Base-by-base conservation (phyloP, 2,888 invertebrate species). In the Gymnosoma rotundatum region DNA sequence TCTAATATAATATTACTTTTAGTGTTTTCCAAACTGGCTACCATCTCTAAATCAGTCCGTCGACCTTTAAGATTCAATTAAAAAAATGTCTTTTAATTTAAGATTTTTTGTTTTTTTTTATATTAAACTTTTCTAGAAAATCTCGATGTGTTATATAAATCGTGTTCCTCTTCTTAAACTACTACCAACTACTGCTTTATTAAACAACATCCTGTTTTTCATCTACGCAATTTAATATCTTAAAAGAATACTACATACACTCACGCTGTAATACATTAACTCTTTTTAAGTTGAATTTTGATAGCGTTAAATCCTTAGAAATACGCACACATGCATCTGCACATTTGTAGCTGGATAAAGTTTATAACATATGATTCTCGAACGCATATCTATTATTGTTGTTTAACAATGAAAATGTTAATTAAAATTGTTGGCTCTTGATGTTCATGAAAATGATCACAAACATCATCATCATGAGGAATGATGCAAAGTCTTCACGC, bases 371-470 rank as follows among this genome's bases (percentile, higher is more conserved):
- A 66, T 56, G 48, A 75, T 58, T 48, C 42, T 12, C 12, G 42
- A 12, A 42, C 42, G 12, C 32, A 42, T 8, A 32, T 32, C n/a
- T n/a, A n/a, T 32, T 42, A 21, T 76, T 64, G 48, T 25, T 67
- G 50, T 60, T 70, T 45, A 73, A 73, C 72, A 76, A 83, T 72
- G 75, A 75, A 75, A 79, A 79, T 52, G 72, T 50, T 18, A 20
- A 50, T 50, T 61, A 60, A 16, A 38, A 60, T 10, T 70, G 20
- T 14, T 76, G 21, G 1, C 25, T 64, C 48, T n/a, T 75, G 45
- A 32, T 66, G 50, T 58, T 61, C 12, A 32, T 45, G 42, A 69
- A 36, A 63, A 63, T 69, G 16, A 54, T 74, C 50, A 21, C 61
- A 32, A 67, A 52, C 18, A 79, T n/a, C n/a, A 21, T 54, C 20